A percentile compares a stretch with the other conserved stretches of the same genome.
Conservation (phyloP, 2,888 invertebrate species). For the Ochropleura plecta region DNA sequence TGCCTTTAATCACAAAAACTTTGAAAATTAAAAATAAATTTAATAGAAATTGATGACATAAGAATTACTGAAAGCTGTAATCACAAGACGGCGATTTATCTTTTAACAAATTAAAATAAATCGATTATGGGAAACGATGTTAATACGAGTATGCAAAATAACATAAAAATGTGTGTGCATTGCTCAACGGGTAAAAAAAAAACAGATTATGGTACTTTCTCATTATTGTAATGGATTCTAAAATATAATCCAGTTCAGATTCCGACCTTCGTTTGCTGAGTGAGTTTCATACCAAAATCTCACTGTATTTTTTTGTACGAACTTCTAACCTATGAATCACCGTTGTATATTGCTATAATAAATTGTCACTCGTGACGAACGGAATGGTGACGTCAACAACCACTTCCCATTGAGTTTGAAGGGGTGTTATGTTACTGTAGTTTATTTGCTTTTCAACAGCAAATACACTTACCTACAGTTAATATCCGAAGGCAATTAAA, state of each 20-base stretch:
- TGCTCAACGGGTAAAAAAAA: neutral
- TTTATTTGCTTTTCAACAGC: constrained; percentile 7
- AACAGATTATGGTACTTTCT: neutral
- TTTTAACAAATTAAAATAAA: neutral
- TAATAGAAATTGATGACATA: neutral
- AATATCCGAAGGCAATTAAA: neutral
- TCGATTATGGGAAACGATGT: neutral
- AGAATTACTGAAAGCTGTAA: neutral
- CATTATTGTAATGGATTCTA: neutral
- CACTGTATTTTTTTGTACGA: neutral
- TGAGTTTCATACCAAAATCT: neutral
- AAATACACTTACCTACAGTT: constrained; percentile 3
- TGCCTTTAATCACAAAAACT: neutral
- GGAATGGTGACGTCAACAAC: constrained; percentile 42
- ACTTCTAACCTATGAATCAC: constrained; percentile 11
- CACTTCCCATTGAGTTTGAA: constrained; percentile 5
- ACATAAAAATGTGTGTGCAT: neutral
- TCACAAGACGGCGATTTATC: no score
- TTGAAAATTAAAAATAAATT: neutral
- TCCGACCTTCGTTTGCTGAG: neutral
- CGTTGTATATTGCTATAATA: constrained; percentile 6
- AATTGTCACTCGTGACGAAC: constrained; percentile 9
- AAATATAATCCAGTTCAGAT: neutral
- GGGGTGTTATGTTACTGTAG: constrained; percentile 8
- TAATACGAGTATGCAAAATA: neutral